Percentiles rank a stretch among this genome's conserved stretches.
These are phyloP conservation scores for Ectropis crepuscularia DNA, from an alignment of 2,888 invertebrate species.

Conservation along the genomic window DNA sequence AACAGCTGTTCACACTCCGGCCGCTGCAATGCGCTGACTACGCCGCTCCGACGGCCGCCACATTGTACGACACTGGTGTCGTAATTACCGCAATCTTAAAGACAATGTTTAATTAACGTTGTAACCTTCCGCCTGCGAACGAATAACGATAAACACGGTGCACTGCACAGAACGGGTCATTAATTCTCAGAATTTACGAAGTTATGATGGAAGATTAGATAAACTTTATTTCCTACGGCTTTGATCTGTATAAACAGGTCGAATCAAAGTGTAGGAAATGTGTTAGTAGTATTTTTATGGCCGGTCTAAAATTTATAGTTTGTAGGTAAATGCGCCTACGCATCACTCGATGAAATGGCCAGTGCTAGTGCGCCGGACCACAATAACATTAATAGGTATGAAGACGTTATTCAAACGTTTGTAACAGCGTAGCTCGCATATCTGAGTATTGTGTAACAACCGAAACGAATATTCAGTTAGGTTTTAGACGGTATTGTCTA, in stretches of 20 bases:
- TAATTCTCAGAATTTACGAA: constrained; percentile 60
- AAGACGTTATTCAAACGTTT: constrained; percentile 42
- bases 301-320: constrained; percentile 77
- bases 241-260: constrained; percentile 82
- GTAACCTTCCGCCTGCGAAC: constrained; percentile 38
- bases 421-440: constrained; percentile 1
- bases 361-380: constrained; percentile 54
- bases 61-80: constrained; percentile 42
- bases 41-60: constrained; percentile 20
- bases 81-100: constrained; percentile 45
- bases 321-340: constrained; percentile 75
- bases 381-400: constrained; percentile 62
- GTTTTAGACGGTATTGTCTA: constrained; percentile 5
- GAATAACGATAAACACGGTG: constrained; percentile 47
- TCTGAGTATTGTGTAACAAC: neutral
- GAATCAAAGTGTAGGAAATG: constrained; percentile 82
- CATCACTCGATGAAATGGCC: constrained; percentile 70
- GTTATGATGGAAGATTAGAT: constrained; percentile 71
- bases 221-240: constrained; percentile 74
- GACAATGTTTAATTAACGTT: constrained; percentile 46
- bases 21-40: constrained; percentile 33
- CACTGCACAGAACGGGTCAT: constrained; percentile 51
- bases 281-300: constrained; percentile 81
- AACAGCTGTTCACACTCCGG: constrained; percentile 54
- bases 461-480: constrained; percentile 10